Base-by-base conservation (phyloP, 2,888 invertebrate genomes). In the Margaritifera margaritifera region DNA sequence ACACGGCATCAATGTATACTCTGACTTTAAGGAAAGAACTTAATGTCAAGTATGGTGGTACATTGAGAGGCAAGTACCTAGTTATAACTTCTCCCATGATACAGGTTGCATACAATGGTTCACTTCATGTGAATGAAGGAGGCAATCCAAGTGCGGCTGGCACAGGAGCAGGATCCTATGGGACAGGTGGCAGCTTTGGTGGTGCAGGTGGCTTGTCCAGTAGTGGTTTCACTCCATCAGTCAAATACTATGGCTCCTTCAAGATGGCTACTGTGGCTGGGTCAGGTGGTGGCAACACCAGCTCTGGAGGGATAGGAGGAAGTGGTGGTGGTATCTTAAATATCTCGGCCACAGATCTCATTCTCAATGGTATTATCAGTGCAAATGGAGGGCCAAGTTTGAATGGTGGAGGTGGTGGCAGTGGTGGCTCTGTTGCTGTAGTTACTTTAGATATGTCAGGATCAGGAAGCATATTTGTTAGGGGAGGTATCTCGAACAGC, bases 171-270 rank as follows among this genome's bases (percentile, higher is more conserved):
- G 79, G 77, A 24, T 19, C 27, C 0, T 67, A 62, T 57, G 82
- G 82, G 19, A 71, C 77, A 15, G 84, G 84, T 24, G 84, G 75
- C 2, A 80, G 78, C 59, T 65, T 79, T 74, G 84, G 84, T 27
- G 84, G 84, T n/a, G 69, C 72, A 31, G 84, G 84, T 51, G 84
- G 84, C 15, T n/a, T 25, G 1, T 73, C 80, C 2, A 51, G 11
- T n/a, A 61, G 69, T 52, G 69, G 68, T 19, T 55, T 62, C 15
- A 19, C 52, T 55, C 71, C 79, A 19, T 22, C 56, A 22, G 55
- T 42, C 51, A 66, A 66, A 15, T 74, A 69, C 62, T 69, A 72
- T 52, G 82, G 78, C 15, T 63, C 62, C 6, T 57, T 55, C 19
- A 68, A 71, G 27, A 59, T 62, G 18, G 75, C 79, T 18, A 65